A percentile compares a stretch with the other conserved stretches of the same genome.
These are phyloP conservation scores for Petrolisthes cinctipes DNA, from an alignment of 2,888 invertebrate species.

Conservation along the genomic window DNA sequence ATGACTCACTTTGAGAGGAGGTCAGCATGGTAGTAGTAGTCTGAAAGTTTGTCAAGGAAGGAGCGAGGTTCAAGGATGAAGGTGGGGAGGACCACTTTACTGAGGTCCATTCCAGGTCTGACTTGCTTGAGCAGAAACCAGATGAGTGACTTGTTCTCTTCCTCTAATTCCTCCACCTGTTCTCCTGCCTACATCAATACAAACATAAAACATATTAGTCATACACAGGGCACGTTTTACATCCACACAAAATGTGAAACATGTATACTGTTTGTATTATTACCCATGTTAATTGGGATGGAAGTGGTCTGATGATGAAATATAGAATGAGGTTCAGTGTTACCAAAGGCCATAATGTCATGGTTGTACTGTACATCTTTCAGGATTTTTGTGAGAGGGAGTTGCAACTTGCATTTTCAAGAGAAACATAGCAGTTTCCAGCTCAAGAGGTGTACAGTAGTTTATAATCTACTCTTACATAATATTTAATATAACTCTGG, in stretches of 20 bases:
- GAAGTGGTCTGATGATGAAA: background rate
- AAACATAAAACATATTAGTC: background rate
- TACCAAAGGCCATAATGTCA: too few species aligned
- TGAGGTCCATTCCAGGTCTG: constrained; percentile 94
- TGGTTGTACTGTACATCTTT: too few species aligned
- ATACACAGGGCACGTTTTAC: background rate
- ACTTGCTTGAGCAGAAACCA: constrained; percentile 95
- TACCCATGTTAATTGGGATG: too few species aligned
- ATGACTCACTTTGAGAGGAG: constrained; percentile 81
- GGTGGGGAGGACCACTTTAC: constrained; percentile 92
- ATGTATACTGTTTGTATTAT: too few species aligned
- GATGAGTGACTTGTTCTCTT: constrained; percentile 93
- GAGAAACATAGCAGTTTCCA: background rate
- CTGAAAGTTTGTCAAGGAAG: constrained; percentile 91
- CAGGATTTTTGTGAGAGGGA: too few species aligned
- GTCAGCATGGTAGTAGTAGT: constrained; percentile 95
- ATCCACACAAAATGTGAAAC: too few species aligned
- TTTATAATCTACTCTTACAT: too few species aligned
- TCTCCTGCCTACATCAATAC: constrained; percentile 76
- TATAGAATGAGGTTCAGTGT: background rate
- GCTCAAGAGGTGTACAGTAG: too few species aligned
- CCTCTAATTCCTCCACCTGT: constrained; percentile 90
- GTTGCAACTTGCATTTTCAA: too few species aligned
- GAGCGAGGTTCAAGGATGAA: constrained; percentile 94
- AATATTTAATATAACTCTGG: too few species aligned